Evolutionary conservation across 2,113 vertebrate species (phyloP).

Genomic region (Crypturellus undulatus): DNA sequence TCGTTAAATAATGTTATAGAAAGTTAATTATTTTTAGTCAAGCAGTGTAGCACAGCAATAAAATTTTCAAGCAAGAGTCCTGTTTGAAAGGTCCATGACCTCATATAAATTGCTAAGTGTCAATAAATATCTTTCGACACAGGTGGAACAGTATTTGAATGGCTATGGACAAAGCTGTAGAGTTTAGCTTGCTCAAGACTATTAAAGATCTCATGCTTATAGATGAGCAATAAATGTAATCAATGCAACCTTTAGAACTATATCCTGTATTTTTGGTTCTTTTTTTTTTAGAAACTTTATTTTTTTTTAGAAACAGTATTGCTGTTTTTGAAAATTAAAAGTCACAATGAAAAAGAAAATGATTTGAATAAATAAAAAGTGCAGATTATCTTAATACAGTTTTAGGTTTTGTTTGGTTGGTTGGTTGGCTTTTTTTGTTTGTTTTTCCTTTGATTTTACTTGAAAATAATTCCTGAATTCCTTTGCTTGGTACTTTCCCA

Average conservation of each 20-base stretch:
- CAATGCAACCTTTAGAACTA: conserved; percentile 5
- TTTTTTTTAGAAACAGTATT: neutral
- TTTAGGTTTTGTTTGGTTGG: neutral
- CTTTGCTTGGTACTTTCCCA: conserved; percentile 20
- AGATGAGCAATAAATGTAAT: conserved; percentile 6
- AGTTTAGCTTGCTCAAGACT: neutral
- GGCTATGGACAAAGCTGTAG: neutral
- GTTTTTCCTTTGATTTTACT: conserved; percentile 56
- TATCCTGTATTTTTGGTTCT: neutral
- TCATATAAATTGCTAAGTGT: conserved; percentile 50
- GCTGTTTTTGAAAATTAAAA: conserved; percentile 40
- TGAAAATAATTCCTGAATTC: conserved; percentile 9
- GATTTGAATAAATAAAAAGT: conserved; percentile 19
- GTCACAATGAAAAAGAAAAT: neutral
- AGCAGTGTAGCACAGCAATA: conserved; percentile 35
- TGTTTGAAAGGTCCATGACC: conserved; percentile 6
- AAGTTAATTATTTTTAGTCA: conserved; percentile 70
- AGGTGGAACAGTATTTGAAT: neutral
- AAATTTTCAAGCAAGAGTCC: conserved; percentile 48
- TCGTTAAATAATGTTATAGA: conserved; percentile 16
- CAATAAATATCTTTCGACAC: conserved; percentile 56
- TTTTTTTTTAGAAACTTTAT: neutral
- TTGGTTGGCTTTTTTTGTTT: neutral
- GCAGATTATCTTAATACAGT: conserved; percentile 27
- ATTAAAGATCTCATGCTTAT: neutral